Conservation (phyloP, 2,113 vertebrate species). For the cattle (Bos taurus) region DNA sequence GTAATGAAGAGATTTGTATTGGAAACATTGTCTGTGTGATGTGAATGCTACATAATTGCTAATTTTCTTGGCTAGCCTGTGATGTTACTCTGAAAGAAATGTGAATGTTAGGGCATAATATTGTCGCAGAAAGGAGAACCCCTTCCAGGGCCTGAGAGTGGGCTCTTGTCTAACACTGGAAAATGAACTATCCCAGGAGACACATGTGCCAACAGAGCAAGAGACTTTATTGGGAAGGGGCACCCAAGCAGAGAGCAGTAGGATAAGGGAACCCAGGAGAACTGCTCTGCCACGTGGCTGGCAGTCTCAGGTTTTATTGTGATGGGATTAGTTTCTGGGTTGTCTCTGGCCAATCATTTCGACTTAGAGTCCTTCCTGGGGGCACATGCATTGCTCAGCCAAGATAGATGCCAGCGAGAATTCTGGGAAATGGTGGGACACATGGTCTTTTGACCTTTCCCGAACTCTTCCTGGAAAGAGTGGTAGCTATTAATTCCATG, state of each 20-base stretch:
- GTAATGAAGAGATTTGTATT: background rate
- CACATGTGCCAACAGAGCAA: background rate
- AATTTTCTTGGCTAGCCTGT: background rate
- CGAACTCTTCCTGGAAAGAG: background rate
- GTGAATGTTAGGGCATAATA: background rate
- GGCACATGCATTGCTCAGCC: background rate
- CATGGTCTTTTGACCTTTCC: background rate
- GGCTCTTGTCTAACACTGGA: background rate
- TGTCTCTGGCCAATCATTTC: background rate
- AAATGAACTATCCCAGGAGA: background rate
- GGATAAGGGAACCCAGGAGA: background rate
- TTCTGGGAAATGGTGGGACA: background rate
- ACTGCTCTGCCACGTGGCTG: background rate
- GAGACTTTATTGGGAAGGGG: background rate
- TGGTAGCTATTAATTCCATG: background rate
- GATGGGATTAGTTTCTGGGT: background rate
- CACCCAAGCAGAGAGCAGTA: background rate
- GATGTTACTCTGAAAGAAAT: slow-evolving; percentile 9
- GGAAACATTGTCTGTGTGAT: background rate
- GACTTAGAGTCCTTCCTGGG: background rate
- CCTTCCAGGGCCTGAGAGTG: background rate
- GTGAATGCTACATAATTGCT: background rate
- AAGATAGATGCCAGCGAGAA: background rate
- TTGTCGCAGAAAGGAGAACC: background rate
- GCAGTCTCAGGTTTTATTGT: background rate